These are phyloP conservation scores for Onychorhynchus coronatus DNA, from an alignment of 2,113 vertebrate species.

Conservation along the genomic window DNA sequence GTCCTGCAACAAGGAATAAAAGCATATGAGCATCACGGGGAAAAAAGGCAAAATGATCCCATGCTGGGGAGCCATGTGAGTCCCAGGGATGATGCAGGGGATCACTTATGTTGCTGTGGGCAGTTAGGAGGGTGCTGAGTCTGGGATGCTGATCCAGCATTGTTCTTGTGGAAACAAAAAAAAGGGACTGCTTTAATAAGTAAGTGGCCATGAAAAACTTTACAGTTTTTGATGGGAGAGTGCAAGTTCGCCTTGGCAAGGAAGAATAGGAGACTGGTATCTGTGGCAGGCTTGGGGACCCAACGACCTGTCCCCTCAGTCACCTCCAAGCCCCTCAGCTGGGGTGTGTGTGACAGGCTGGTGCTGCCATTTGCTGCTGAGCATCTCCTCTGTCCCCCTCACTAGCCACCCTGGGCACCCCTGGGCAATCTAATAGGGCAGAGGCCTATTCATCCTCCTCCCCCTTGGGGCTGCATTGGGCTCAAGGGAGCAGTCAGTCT, in stretches of 20 bases:
- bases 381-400: rapidly evolving
- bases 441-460: background rate
- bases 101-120: background rate
- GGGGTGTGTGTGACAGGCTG: background rate
- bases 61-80: rapidly evolving
- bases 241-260: background rate
- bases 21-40: background rate
- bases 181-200: background rate
- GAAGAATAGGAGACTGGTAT: background rate
- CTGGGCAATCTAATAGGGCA: background rate
- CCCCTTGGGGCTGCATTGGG: background rate
- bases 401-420: background rate
- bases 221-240: background rate
- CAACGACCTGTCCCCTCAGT: background rate
- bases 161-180: background rate
- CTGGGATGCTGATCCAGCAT: background rate
- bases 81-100: background rate
- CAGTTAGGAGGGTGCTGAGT: background rate
- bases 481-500: background rate
- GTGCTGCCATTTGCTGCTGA: background rate
- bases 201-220: background rate
- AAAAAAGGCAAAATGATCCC: background rate
- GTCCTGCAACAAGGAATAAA: background rate
- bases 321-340: background rate
- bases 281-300: background rate